Evolutionary conservation across 2,113 vertebrate species (phyloP).

Genomic region (Bubalus kerabau): DNA sequence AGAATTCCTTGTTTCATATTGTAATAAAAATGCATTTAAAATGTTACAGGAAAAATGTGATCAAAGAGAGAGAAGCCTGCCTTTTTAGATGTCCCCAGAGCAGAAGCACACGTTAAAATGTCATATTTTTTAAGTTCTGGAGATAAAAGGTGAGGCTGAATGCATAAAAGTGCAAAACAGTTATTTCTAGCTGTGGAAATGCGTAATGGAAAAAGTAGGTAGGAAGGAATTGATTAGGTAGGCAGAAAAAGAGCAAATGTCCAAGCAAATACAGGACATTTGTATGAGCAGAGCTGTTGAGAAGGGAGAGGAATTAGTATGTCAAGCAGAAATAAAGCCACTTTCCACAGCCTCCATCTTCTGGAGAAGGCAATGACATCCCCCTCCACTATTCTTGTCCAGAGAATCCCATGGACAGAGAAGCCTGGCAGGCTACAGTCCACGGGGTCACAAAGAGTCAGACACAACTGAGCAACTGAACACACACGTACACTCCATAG

Average conservation of each 20-base stretch:
- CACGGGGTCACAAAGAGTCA: neutral
- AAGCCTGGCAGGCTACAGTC: neutral
- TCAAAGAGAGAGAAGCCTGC: neutral
- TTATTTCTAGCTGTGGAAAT: slow-evolving; percentile 38
- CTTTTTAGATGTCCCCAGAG: neutral
- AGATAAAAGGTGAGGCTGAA: neutral
- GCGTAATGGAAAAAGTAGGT: slow-evolving; percentile 32
- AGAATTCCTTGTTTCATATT: neutral
- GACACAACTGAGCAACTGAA: neutral
- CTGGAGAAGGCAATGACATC: neutral
- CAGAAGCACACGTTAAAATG: neutral
- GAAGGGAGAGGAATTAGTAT: neutral
- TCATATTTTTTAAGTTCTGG: slow-evolving; percentile 31
- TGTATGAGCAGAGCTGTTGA: neutral
- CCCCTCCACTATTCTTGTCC: neutral
- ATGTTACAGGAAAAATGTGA: neutral
- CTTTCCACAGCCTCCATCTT: neutral
- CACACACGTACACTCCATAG: neutral
- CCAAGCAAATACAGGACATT: slow-evolving; percentile 9
- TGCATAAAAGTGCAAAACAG: slow-evolving; percentile 5
- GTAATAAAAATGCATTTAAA: neutral
- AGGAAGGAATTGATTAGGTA: slow-evolving; percentile 17
- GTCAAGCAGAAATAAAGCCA: neutral
- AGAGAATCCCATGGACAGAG: neutral
- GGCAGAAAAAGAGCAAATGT: slow-evolving; percentile 44